A percentile compares a stretch with the other conserved stretches of the same genome.
These are phyloP conservation scores for Montipora capitata DNA, from an alignment of 92 coral and sea anemone species.

Conservation along the genomic window DNA sequence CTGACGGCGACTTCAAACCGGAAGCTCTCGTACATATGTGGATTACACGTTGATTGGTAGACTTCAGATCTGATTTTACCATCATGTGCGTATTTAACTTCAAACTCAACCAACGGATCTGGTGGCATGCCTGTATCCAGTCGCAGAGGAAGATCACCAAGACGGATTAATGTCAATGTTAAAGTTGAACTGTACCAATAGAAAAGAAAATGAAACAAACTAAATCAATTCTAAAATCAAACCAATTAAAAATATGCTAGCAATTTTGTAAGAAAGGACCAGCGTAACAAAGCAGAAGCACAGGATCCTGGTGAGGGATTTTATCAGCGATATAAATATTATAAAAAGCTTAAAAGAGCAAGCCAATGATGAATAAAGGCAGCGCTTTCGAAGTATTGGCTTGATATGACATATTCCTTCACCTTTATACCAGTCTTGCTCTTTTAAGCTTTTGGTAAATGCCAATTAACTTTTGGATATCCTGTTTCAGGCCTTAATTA, in stretches of 20 bases:
- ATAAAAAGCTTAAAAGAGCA: too few relatives aligned
- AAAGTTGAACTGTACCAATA: slow-evolving; percentile 75
- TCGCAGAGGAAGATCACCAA: slow-evolving; percentile 93
- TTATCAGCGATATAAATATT: too few relatives aligned
- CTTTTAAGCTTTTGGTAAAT: too few relatives aligned
- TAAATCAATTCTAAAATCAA: neutral
- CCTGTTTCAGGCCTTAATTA: too few relatives aligned
- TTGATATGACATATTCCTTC: too few relatives aligned
- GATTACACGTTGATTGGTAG: slow-evolving; percentile 85
- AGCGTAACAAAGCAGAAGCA: too few relatives aligned
- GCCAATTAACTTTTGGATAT: too few relatives aligned
- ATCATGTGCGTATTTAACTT: slow-evolving; percentile 85
- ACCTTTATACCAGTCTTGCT: too few relatives aligned
- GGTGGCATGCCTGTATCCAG: slow-evolving; percentile 85
- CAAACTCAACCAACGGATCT: slow-evolving; percentile 90
- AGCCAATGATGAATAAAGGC: too few relatives aligned
- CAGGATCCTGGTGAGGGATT: too few relatives aligned
- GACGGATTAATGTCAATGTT: slow-evolving; percentile 89
- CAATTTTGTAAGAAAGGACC: too few relatives aligned
- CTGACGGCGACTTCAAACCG: slow-evolving; percentile 95
- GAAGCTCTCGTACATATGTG: slow-evolving; percentile 97
- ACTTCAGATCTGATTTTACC: slow-evolving; percentile 92
- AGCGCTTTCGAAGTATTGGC: too few relatives aligned
- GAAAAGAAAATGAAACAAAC: neutral
- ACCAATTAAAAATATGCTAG: neutral